Evolutionary conservation across 2,888 invertebrate species (phyloP).

Genomic region (Drosophila mercatorum): DNA sequence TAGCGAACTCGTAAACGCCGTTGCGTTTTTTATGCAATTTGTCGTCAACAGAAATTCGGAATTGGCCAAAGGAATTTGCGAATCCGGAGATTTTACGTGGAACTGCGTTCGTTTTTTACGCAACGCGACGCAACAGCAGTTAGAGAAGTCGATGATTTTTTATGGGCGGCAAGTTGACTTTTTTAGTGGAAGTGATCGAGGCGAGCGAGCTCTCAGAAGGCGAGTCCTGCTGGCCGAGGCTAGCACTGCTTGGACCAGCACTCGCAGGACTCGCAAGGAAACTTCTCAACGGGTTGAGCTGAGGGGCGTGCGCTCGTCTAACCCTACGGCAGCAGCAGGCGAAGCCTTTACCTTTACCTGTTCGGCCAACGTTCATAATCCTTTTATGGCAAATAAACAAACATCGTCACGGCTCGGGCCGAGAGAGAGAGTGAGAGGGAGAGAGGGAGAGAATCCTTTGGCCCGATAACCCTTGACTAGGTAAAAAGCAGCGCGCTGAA

Average conservation of each 20-base stretch:
- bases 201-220: not conserved
- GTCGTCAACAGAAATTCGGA: slow-evolving; percentile 43
- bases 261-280: not conserved
- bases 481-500: slow-evolving; percentile 68
- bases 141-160: slow-evolving; percentile 34
- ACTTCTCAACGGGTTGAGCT: slow-evolving; percentile 66
- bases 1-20: slow-evolving; percentile 63
- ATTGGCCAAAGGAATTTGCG: slow-evolving; percentile 14
- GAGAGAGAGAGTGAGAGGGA: too few relatives aligned
- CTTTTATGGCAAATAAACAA: slow-evolving; percentile 83
- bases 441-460: slow-evolving; percentile 16
- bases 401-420: slow-evolving; percentile 31
- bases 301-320: slow-evolving; percentile 53
- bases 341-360: slow-evolving; percentile 68
- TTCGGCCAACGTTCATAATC: slow-evolving; percentile 73
- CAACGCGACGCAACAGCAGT: slow-evolving; percentile 60
- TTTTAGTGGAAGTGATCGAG: slow-evolving; percentile 60
- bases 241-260: not conserved
- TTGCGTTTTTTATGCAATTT: slow-evolving; percentile 79
- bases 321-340: slow-evolving; percentile 39
- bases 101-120: slow-evolving; percentile 74
- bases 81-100: slow-evolving; percentile 32
- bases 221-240: not conserved
- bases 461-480: slow-evolving; percentile 60
- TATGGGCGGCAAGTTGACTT: slow-evolving; percentile 65